Base-by-base conservation (phyloP, 2,888 invertebrate genomes). In the Dione juno region DNA sequence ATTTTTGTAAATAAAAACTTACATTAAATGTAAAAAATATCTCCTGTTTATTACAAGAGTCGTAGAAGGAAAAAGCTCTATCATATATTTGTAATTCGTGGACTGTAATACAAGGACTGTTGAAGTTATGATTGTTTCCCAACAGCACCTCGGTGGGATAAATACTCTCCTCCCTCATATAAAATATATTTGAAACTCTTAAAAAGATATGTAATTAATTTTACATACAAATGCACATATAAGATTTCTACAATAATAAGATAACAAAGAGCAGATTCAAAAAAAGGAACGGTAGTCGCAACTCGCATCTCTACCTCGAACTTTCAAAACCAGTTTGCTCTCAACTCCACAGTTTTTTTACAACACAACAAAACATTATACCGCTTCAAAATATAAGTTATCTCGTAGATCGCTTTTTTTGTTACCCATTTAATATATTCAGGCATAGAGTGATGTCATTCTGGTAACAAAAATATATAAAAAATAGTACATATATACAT, bases 371-470 rank as follows among this genome's bases (percentile, higher is more conserved):
- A 66, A 67, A 58, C 59, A 66, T 67, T 65, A 45, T 21, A 50
- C 66, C 43, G 61, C 61, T 43, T 45, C 66, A 72, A 63, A 69
- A 69, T 69, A 69, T 66, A 70, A 74, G 74, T 72, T 76, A 77
- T 77, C 75, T 67, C 67, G 70, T 69, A 70, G 74, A 76, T 76
- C 75, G 43, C 63, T 65, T 70, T 73, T 75, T 76, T 77, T 78
- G 71, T 57, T 45, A 14, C 43, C 13, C 77, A 73, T 77, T 76
- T 77, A 76, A 64, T 50, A 61, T 74, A 76, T 70, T 75, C 77
- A 74, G 73, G 72, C 73, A 65, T 68, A 65, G 68, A 69, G 70
- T 78, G 77, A 78, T 77, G 78, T 79, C 80, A 80, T 78, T 72
- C 64, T 72, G 69, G 67, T 58, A 14, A 61, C 67, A 69, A 75